Percentiles rank a stretch among this genome's conserved stretches.
Conservation (phyloP, 2,797 vertebrate genomes). For the Chloroceryle amazona region DNA sequence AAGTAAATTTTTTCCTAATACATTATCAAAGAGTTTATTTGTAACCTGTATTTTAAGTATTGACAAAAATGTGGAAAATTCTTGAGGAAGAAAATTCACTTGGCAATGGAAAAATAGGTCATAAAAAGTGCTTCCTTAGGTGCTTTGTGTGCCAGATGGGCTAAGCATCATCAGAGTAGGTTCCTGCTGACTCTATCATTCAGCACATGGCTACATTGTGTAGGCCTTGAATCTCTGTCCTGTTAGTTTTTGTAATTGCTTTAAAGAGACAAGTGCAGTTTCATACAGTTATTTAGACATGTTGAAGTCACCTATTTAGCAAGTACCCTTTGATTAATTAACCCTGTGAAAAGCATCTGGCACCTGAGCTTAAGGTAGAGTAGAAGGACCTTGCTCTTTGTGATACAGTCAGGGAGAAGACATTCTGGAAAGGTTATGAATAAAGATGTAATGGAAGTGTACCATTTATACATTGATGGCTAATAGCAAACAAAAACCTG, state of each 20-base stretch:
- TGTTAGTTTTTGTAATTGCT: too few species aligned
- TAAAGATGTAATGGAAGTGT: background rate
- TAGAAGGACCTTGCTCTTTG: background rate
- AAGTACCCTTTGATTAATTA: slow-evolving; percentile 61
- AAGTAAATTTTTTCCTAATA: background rate
- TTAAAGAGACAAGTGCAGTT: background rate
- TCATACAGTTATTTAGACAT: background rate
- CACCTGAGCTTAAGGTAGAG: background rate
- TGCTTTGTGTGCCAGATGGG: slow-evolving; percentile 58
- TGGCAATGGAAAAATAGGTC: slow-evolving; percentile 18
- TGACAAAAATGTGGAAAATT: background rate
- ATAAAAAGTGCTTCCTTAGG: slow-evolving; percentile 10
- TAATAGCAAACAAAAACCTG: background rate
- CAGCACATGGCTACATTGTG: background rate
- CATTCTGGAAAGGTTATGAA: background rate
- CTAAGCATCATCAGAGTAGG: slow-evolving; percentile 6
- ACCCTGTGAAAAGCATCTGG: slow-evolving; percentile 40
- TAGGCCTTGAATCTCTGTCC: too few species aligned
- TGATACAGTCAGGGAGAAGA: background rate
- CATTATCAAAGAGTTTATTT: background rate
- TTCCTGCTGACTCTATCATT: slow-evolving; percentile 38
- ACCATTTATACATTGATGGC: background rate
- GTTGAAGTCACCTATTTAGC: slow-evolving; percentile 64
- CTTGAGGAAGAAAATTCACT: background rate
- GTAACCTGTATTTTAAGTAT: background rate